These are phyloP conservation scores for Nipponia nippon DNA, from an alignment of 2,113 vertebrate genomes.

Conservation along the genomic window DNA sequence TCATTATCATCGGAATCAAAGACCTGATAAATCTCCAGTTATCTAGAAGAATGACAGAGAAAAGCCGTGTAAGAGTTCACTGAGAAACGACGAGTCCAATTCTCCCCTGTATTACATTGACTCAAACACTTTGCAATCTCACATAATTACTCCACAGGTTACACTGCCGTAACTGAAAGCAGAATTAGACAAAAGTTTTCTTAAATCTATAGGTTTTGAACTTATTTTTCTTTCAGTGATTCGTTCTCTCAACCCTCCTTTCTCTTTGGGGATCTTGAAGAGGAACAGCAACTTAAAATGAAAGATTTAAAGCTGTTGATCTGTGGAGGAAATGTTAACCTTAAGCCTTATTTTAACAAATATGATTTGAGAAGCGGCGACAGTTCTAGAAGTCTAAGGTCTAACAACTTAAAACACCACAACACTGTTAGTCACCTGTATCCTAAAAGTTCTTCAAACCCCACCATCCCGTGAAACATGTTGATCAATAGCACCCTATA, in stretches of 20 bases:
- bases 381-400: not conserved
- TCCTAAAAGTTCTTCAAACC: not conserved
- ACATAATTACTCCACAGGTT: not conserved
- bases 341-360: not conserved
- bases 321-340: not conserved
- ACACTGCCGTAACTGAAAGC: not conserved
- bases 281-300: not conserved
- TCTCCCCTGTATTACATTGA: not conserved
- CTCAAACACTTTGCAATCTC: not conserved
- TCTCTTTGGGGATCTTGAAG: rapidly evolving
- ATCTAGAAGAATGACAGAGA: not conserved
- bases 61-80: not conserved
- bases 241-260: not conserved
- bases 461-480: rapidly evolving
- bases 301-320: not conserved
- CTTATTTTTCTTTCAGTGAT: not conserved
- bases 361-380: not conserved
- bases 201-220: not conserved
- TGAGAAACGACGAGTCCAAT: not conserved
- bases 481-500: not conserved
- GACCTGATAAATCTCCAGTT: slow-evolving; percentile 13
- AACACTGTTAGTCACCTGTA: not conserved
- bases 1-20: slow-evolving; percentile 3
- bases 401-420: not conserved
- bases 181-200: not conserved